phyloP scores from a whole-genome alignment of 2,888 invertebrate species.

The Tuberolachnus salignus region DNA sequence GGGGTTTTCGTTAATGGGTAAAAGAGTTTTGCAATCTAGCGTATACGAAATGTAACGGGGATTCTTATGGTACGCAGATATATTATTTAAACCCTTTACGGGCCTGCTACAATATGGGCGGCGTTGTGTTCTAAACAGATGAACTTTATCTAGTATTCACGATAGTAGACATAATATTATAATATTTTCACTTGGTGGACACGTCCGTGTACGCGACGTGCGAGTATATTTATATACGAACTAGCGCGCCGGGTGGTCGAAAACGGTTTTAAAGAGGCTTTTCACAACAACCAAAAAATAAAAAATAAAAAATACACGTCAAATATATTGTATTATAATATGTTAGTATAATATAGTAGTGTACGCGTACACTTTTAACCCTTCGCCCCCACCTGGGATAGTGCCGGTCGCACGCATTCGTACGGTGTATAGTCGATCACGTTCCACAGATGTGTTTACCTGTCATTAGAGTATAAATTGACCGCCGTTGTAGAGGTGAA shows the following conservation, averaged over 20 bases:
- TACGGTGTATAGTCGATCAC: slow-evolving; percentile 19
- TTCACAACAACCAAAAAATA: background rate
- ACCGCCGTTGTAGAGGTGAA: background rate
- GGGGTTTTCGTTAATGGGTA: no score
- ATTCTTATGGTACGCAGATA: no score
- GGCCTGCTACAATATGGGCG: no score
- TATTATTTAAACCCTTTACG: no score
- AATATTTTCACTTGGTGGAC: background rate
- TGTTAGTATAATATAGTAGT: background rate
- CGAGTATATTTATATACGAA: background rate
- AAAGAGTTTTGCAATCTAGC: no score
- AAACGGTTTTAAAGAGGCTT: slow-evolving; percentile 1
- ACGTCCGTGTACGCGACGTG: background rate
- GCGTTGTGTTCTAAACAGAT: background rate
- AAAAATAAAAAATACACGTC: slow-evolving; percentile 5
- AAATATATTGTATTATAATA: slow-evolving; percentile 11
- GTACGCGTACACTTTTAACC: slow-evolving; percentile 17
- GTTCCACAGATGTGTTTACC: slow-evolving; percentile 46
- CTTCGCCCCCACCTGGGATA: background rate
- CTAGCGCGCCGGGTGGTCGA: slow-evolving; percentile 31
- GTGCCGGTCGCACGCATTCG: background rate
- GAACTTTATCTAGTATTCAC: background rate
- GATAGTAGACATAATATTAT: background rate
- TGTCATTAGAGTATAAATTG: slow-evolving; percentile 29
- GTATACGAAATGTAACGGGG: no score